A percentile compares a stretch with the other conserved stretches of the same genome.
These are phyloP conservation scores for Microcebus tavaratra DNA, from an alignment of 2,113 vertebrate species.

Conservation along the genomic window DNA sequence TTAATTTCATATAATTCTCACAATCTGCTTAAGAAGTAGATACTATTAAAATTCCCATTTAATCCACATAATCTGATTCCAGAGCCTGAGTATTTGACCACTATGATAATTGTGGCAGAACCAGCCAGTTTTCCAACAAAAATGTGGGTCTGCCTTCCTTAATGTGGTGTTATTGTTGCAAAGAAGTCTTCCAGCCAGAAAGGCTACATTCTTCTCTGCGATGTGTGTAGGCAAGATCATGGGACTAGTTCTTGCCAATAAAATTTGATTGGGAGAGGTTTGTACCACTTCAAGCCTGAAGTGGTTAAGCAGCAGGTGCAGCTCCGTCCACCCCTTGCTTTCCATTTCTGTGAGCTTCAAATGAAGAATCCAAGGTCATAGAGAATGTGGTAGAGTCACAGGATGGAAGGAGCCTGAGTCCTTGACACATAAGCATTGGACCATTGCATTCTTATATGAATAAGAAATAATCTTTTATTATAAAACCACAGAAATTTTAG, in stretches of 20 bases:
- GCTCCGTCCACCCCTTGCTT: not conserved
- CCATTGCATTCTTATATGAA: not conserved
- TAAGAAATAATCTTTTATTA: not conserved
- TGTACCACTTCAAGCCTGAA: not conserved
- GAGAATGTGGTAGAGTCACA: not conserved
- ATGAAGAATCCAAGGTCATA: not conserved
- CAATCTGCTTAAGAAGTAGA: not conserved
- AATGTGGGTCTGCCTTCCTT: not conserved
- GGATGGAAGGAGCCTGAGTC: not conserved
- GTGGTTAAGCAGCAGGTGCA: rapidly evolving
- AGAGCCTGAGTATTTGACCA: not conserved
- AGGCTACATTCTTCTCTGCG: not conserved
- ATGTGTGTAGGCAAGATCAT: not conserved
- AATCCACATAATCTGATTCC: not conserved
- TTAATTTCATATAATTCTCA: not conserved
- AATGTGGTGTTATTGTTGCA: not conserved
- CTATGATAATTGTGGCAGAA: not conserved
- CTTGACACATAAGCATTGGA: not conserved
- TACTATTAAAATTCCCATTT: not conserved
- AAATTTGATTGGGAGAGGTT: not conserved
- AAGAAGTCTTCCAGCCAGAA: not conserved
- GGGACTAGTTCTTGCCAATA: no score
- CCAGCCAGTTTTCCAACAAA: not conserved
- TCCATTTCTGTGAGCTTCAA: not conserved
- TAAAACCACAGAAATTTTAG: not conserved